Evolutionary conservation across 2,888 invertebrate species (phyloP).

Genomic region (Cheilosia pagana): DNA sequence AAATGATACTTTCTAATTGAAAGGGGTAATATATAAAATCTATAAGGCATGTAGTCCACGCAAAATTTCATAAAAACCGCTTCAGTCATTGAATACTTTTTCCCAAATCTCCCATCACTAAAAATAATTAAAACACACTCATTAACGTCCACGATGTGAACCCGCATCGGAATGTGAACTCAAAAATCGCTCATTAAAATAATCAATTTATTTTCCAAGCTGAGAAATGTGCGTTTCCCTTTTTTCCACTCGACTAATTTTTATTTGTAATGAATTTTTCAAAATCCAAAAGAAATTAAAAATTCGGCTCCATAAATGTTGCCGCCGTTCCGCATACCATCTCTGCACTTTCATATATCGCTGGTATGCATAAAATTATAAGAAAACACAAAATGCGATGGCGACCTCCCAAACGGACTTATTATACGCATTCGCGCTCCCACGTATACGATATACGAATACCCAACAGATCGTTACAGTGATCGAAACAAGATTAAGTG

Average conservation of each 20-base stretch:
- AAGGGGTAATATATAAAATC: too few species aligned
- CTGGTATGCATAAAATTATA: slow-evolving; percentile 26
- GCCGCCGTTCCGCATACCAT: slow-evolving; percentile 30
- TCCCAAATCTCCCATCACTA: not conserved
- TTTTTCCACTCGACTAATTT: slow-evolving; percentile 35
- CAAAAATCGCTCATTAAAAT: slow-evolving; percentile 1
- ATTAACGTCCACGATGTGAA: not conserved
- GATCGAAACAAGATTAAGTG: slow-evolving; percentile 23
- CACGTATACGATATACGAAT: not conserved
- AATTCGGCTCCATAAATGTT: slow-evolving; percentile 32
- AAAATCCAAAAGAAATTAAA: not conserved
- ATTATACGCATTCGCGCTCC: slow-evolving; percentile 16
- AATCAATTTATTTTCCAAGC: not conserved
- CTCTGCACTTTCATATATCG: slow-evolving; percentile 22
- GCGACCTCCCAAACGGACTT: slow-evolving; percentile 22
- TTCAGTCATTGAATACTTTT: not conserved
- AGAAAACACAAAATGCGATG: not conserved
- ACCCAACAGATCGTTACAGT: not conserved
- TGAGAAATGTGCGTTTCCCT: slow-evolving; percentile 20
- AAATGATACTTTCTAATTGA: too few species aligned
- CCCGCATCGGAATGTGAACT: not conserved
- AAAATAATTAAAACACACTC: not conserved
- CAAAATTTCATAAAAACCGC: too few species aligned
- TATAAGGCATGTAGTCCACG: too few species aligned
- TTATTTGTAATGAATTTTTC: slow-evolving; percentile 8